Evolutionary conservation across 1,140 invertebrate genomes (phyloP).

Genomic region (Drosophila mauritiana): DNA sequence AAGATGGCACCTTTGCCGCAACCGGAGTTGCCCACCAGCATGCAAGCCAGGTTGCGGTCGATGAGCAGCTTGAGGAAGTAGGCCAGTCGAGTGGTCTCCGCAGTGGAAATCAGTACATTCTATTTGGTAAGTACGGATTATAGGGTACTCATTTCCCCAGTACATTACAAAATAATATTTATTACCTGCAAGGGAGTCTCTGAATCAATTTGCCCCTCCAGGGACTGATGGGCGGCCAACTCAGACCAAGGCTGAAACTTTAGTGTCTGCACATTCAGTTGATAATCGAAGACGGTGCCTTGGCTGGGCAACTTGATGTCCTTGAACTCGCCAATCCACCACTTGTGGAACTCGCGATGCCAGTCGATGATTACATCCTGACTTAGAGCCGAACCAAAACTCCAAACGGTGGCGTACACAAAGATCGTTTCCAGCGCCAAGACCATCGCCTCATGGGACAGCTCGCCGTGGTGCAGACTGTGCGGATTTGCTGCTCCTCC

Average conservation of each 20-base stretch:
- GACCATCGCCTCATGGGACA: constrained; percentile 62
- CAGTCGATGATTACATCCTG: constrained; percentile 96
- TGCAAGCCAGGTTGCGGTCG: constrained; percentile 91
- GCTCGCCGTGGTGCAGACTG: constrained; percentile 64
- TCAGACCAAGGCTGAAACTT: constrained; percentile 94
- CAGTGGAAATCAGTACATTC: constrained; percentile 90
- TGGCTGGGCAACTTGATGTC: constrained; percentile 93
- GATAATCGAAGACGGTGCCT: constrained; percentile 96
- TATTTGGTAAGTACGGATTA: not conserved
- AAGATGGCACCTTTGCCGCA: constrained; percentile 95
- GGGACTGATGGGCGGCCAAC: constrained; percentile 90
- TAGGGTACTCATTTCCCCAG: not conserved
- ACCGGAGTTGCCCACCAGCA: constrained; percentile 95
- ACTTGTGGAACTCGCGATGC: constrained; percentile 93
- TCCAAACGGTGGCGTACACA: constrained; percentile 96
- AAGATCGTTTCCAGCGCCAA: constrained; percentile 92
- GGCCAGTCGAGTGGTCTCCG: constrained; percentile 94
- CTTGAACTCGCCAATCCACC: constrained; percentile 95
- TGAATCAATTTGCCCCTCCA: constrained; percentile 89
- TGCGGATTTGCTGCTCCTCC: constrained; percentile 42
- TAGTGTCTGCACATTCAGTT: constrained; percentile 93
- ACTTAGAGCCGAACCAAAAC: constrained; percentile 95
- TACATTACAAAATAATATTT: not conserved
- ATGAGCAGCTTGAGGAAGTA: constrained; percentile 96
- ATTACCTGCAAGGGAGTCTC: constrained; percentile 90